A percentile compares a stretch with the other conserved stretches of the same genome.
phyloP scores from a whole-genome alignment of 64 coral and sea anemone species.

The Montipora sp. region DNA sequence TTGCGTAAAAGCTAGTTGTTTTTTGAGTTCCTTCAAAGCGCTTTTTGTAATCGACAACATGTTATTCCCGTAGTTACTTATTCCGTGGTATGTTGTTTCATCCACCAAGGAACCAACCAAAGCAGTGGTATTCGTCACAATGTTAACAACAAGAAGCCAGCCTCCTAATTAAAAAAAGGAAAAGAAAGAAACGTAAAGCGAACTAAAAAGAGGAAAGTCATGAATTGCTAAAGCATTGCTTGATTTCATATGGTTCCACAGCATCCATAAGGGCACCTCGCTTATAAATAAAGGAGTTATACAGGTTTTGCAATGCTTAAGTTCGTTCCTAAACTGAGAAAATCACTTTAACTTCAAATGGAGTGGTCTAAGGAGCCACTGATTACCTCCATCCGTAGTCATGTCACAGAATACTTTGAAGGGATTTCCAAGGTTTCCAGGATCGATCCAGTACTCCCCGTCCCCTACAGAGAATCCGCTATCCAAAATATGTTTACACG shows the following conservation, averaged over 20 bases:
- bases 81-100: background rate
- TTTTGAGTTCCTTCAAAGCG: background rate
- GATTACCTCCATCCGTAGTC: conserved; percentile 43
- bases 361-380: background rate
- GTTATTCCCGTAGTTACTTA: conserved; percentile 5
- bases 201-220: background rate
- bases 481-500: conserved; percentile 1
- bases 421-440: background rate
- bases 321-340: too few relatives aligned
- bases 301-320: too few relatives aligned
- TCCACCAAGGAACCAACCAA: background rate
- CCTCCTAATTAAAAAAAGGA: conserved; percentile 31
- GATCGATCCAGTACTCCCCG: conserved; percentile 58
- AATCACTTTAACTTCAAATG: background rate
- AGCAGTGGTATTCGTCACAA: background rate
- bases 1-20: background rate
- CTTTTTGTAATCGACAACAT: background rate
- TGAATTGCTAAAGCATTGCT: too few relatives aligned
- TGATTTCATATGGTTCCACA: too few relatives aligned
- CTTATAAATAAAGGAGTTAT: too few relatives aligned
- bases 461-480: background rate
- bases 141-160: conserved; percentile 29
- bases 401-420: conserved; percentile 57
- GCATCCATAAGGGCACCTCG: too few relatives aligned
- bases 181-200: background rate